A percentile compares a stretch with the other conserved stretches of the same genome.
phyloP scores from a whole-genome alignment of 2,797 vertebrate species.

The Poecilia picta region DNA sequence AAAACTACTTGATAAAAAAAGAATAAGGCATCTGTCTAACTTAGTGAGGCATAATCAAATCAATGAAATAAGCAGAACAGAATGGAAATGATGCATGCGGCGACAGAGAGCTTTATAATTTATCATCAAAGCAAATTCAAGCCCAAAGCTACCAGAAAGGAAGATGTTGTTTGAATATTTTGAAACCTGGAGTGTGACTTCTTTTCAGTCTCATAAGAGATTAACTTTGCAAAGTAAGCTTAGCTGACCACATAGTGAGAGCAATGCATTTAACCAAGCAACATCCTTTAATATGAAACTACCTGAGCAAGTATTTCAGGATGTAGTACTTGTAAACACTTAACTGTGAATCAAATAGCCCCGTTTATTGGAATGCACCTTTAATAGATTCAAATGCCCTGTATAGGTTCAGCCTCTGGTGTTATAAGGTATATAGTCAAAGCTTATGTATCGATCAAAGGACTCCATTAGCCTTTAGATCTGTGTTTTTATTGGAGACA shows the following conservation, averaged over 20 bases:
- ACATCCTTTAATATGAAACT: neutral
- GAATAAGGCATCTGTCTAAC: neutral
- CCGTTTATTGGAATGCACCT: slow-evolving; percentile 35
- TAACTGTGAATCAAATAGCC: slow-evolving; percentile 23
- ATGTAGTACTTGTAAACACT: slow-evolving; percentile 34
- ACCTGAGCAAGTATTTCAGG: neutral
- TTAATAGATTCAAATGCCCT: slow-evolving; percentile 57
- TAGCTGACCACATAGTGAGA: neutral
- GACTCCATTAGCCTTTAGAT: slow-evolving; percentile 71
- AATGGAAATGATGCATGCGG: neutral
- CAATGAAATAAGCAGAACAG: neutral
- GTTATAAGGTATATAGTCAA: slow-evolving; percentile 50
- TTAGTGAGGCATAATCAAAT: neutral
- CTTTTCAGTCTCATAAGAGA: neutral
- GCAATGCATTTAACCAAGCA: neutral
- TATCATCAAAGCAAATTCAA: neutral
- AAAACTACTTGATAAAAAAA: neutral
- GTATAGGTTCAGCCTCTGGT: slow-evolving; percentile 28
- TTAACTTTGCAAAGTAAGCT: neutral
- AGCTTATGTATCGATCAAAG: slow-evolving; percentile 74
- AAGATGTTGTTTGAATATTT: neutral
- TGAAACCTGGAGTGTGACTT: neutral
- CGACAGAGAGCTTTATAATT: neutral
- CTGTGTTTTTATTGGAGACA: slow-evolving; percentile 64
- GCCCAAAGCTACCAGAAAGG: neutral